Conservation (phyloP, 2,797 vertebrate genomes). For the Catostomus latipinnis region DNA sequence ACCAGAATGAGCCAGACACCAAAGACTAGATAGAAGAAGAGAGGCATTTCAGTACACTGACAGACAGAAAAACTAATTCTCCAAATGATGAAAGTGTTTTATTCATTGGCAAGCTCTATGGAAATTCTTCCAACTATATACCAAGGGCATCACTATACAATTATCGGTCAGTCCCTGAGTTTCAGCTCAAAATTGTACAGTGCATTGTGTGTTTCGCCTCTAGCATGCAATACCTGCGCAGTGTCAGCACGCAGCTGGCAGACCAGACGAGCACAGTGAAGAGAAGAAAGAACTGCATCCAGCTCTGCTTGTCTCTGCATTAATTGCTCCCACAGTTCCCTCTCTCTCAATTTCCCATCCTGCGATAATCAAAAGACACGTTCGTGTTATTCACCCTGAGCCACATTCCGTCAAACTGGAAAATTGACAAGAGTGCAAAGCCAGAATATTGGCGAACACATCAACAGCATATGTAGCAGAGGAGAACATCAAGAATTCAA, state of each 20-base stretch:
- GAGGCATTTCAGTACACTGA: not conserved
- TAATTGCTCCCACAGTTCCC: slow-evolving; percentile 76
- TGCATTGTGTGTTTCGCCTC: slow-evolving; percentile 4
- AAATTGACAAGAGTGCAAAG: slow-evolving; percentile 5
- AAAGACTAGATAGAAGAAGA: slow-evolving; percentile 71
- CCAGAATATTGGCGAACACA: slow-evolving; percentile 10
- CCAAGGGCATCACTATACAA: not conserved
- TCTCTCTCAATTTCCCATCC: slow-evolving; percentile 69
- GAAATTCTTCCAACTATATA: not conserved
- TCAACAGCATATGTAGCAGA: not conserved
- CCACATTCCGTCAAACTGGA: slow-evolving; percentile 33
- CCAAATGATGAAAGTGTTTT: not conserved
- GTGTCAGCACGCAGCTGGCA: slow-evolving; percentile 76
- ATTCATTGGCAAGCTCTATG: not conserved
- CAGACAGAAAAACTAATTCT: not conserved
- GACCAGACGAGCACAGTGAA: slow-evolving; percentile 76
- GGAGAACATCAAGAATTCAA: slow-evolving; percentile 1
- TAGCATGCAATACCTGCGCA: slow-evolving; percentile 75
- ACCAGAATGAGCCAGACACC: slow-evolving; percentile 76
- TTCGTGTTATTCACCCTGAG: slow-evolving; percentile 6
- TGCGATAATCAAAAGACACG: slow-evolving; percentile 63
- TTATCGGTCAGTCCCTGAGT: not conserved
- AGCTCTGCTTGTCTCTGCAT: slow-evolving; percentile 73
- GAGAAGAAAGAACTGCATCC: slow-evolving; percentile 72
- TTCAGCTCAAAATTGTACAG: not conserved